phyloP scores from a whole-genome alignment of 1,140 invertebrate genomes.

The Bombus superbus region DNA sequence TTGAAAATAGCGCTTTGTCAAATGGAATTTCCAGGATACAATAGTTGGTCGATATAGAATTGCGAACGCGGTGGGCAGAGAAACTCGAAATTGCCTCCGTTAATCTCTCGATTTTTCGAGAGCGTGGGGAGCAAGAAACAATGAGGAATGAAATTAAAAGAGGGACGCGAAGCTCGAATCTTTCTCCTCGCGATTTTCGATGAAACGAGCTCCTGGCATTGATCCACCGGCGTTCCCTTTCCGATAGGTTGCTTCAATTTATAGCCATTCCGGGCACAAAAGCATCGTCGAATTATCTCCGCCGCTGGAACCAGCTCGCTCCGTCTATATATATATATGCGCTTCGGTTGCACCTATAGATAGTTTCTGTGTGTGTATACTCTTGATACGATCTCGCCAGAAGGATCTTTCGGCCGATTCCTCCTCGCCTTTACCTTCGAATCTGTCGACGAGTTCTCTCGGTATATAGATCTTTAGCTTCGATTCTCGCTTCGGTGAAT shows the following conservation, averaged over 20 bases:
- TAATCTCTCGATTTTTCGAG: slow-evolving; percentile 15
- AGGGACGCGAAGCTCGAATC: background rate
- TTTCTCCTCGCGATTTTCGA: background rate
- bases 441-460: slow-evolving; percentile 17
- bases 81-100: background rate
- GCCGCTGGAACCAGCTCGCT: background rate
- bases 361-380: background rate
- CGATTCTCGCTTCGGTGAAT: background rate
- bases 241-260: slow-evolving; percentile 60
- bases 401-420: slow-evolving; percentile 12
- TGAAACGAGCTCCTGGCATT: slow-evolving; percentile 11
- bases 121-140: background rate
- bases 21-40: background rate
- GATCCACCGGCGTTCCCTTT: slow-evolving; percentile 27
- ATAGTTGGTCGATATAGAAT: background rate
- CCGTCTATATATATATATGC: slow-evolving; percentile 7
- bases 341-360: background rate
- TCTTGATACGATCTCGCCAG: slow-evolving; percentile 24
- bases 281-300: slow-evolving; percentile 64
- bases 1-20: background rate
- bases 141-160: slow-evolving; percentile 26
- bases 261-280: slow-evolving; percentile 59
- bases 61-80: background rate
- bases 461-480: background rate
- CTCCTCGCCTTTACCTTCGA: slow-evolving; percentile 11